These are phyloP conservation scores for Deroptyus accipitrinus DNA, from an alignment of 2,113 vertebrate species.

Conservation along the genomic window DNA sequence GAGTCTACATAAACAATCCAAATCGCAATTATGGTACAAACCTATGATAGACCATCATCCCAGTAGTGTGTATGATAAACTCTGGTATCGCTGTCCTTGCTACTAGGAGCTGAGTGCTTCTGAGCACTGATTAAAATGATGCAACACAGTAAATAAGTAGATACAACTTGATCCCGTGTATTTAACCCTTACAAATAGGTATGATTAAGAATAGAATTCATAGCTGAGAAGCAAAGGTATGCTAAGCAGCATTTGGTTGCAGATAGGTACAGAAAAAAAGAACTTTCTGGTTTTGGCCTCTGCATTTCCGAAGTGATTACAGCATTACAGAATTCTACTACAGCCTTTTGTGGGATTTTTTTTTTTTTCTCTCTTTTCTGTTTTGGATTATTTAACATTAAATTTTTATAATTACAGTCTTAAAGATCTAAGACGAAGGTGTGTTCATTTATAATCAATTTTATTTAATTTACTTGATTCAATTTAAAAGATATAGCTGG, in stretches of 20 bases:
- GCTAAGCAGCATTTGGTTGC: background rate
- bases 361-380: background rate
- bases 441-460: background rate
- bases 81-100: background rate
- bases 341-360: background rate
- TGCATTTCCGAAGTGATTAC: background rate
- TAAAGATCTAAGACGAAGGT: background rate
- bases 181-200: background rate
- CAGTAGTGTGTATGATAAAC: background rate
- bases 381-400: background rate
- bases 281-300: background rate
- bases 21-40: background rate
- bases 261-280: background rate
- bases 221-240: background rate
- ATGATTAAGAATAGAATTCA: background rate
- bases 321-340: background rate
- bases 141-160: background rate
- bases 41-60: background rate
- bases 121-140: background rate
- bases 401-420: background rate
- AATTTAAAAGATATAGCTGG: conserved; percentile 26
- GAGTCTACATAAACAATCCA: background rate
- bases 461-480: conserved; percentile 31
- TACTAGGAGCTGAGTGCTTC: background rate
- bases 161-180: background rate